Base-by-base conservation (phyloP, 2,888 invertebrate genomes). In the Taphrorychus bicolor region DNA sequence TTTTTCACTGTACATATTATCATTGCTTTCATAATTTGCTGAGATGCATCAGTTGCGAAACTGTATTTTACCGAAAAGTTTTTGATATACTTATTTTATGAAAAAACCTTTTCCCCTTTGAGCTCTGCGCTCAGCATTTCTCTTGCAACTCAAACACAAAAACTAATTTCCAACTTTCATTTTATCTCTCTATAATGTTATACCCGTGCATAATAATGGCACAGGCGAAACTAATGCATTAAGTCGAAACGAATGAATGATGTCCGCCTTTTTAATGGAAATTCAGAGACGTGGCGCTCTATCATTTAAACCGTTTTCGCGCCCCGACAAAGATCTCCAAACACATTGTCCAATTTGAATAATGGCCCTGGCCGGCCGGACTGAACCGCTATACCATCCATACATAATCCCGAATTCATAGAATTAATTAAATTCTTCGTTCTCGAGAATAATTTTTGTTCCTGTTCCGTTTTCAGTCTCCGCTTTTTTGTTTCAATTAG, bases 261-360 rank as follows among this genome's bases (percentile, higher is more conserved):
- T 49, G 59, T 49, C 24, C 49, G 19, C 17, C 9, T 59, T 59
- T 59, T 59, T 24, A 59, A 59, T 59, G 49, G 59, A 59, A 59
- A 59, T 22, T 48, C 49, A 49, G 59, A 24, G 59, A 48, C 49
- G 49, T 32, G 42, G 51, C 60, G 56, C 68, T 69, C 65, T 49
- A 60, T 65, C 69, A 65, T 69, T 63, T 59, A 53, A 52, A 63
- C 45, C 68, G 56, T 69, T 69, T 69, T 69, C 63, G 59, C 41
- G 59, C 21, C 56, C 64, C 41, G 63, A 64, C 68, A 69, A 69
- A 69, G 68, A 69, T 69, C 59, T 64, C 59, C 63, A 69, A 69
- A 69, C 59, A 64, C 68, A 69, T 69, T 69, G 68, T 69, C 63
- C 60, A 59, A 69, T 69, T 64, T 69, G 68, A 69, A 69, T 69